Conservation (phyloP, 2,888 invertebrate genomes). For the Lycophotia porphyrea region DNA sequence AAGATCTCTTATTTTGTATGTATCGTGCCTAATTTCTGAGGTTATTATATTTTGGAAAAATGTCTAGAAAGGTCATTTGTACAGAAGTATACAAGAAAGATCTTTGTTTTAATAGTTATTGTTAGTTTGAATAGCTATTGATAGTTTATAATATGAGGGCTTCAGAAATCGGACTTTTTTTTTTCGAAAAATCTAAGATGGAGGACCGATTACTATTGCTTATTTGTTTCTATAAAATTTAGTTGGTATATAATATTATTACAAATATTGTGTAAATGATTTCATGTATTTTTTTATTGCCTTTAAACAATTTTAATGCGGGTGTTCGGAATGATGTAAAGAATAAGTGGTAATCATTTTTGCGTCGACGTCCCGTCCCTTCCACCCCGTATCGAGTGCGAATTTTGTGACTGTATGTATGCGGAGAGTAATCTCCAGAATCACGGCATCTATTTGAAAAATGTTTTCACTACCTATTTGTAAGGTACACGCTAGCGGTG, state of each 20-base stretch:
- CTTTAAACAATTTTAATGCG: too few relatives aligned
- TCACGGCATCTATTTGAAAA: too few relatives aligned
- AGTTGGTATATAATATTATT: not conserved
- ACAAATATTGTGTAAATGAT: conserved; percentile 15
- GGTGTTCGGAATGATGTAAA: too few relatives aligned
- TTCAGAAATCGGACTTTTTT: not conserved
- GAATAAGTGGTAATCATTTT: too few relatives aligned
- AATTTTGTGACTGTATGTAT: too few relatives aligned
- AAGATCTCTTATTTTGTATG: conserved; percentile 49
- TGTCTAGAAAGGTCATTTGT: not conserved
- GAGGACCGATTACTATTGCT: not conserved
- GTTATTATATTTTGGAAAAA: not conserved
- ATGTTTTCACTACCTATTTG: too few relatives aligned
- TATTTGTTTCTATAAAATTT: not conserved
- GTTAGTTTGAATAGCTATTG: not conserved
- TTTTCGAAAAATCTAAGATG: conserved; percentile 19
- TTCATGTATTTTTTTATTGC: not conserved
- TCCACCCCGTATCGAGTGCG: too few relatives aligned
- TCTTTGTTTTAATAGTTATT: not conserved
- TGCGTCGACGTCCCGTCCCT: too few relatives aligned
- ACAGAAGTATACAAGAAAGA: not conserved
- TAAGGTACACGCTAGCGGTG: too few relatives aligned
- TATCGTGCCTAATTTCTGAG: not conserved
- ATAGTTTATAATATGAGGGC: not conserved
- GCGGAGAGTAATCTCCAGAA: too few relatives aligned